Evolutionary conservation across 1,140 invertebrate species (phyloP), one percentile per base, ranked within the genome.

Genomic region (Ditylenchus dipsaci): DNA sequence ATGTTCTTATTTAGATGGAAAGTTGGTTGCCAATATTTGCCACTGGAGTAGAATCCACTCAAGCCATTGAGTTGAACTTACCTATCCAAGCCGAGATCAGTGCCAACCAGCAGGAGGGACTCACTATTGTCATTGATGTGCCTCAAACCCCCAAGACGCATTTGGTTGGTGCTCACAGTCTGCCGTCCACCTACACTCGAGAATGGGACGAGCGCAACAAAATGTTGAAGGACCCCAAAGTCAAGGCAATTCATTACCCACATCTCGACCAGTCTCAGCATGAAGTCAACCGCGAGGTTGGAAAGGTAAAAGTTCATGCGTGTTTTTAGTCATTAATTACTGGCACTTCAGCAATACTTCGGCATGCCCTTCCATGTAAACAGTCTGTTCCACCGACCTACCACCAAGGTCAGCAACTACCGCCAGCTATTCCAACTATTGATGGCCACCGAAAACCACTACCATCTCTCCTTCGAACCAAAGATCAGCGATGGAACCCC

Each of bases 381-480:
- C n/a, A 26, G 49, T 8, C 49, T 7, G n/a, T 8, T 7, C 8
- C 49, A 53, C 49, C 15, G 23, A 17, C 49, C 49, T 15, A 21
- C 49, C 15, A 26, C 49, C 15, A 53, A 19, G 8, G 49, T 53
- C 49, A 21, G 15, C 49, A 53, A 17, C 8, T 15, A 7, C 42
- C 38, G 64, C 43, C 72, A 76, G 30, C 23, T 75, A 9, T 43
- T 76, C 38, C 60, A 75, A 42, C 38, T 75, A 13, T 23, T 73
- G 5, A 72, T 74, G 59, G 30, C 56, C 21, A 75, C 73, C 15
- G 74, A 75, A 49, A 75, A 75, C 61, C 43, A 59, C 58, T 61
- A 78, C 21, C 65, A 74, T 61, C n/a, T 78, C 13, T 38, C 23
- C 29, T 76, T 42, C 43, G 26, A 72, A 19, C 74, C 75, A 23